These are phyloP conservation scores for Ectemnius continuus DNA, from an alignment of 2,888 invertebrate species.

Conservation along the genomic window DNA sequence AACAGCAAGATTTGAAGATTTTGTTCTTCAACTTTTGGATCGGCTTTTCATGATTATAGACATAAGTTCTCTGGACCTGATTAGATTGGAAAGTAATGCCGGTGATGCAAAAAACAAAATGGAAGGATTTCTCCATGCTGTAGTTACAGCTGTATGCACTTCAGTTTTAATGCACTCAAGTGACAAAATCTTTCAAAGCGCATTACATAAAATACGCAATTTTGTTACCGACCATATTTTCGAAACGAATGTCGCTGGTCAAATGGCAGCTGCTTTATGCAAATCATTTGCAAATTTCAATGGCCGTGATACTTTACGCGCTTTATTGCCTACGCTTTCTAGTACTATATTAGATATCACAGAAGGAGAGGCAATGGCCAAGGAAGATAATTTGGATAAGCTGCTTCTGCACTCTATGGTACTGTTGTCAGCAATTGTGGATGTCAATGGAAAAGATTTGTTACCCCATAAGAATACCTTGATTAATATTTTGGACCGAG, in stretches of 20 bases:
- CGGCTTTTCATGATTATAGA: conserved; percentile 86
- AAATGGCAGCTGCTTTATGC: conserved; percentile 87
- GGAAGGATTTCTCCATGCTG: conserved; percentile 86
- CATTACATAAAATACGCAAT: conserved; percentile 86
- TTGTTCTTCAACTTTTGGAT: conserved; percentile 91
- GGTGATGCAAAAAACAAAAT: conserved; percentile 82
- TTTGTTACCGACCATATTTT: conserved; percentile 88
- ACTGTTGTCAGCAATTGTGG: conserved; percentile 85
- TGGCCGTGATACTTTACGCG: conserved; percentile 84
- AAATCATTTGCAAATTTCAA: conserved; percentile 84
- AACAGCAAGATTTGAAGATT: conserved; percentile 93
- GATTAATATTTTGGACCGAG: conserved; percentile 84
- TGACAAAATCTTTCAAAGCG: conserved; percentile 81
- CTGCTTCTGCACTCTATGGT: conserved; percentile 88
- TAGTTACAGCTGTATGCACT: conserved; percentile 84
- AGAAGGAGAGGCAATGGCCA: conserved; percentile 83
- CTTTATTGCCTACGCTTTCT: conserved; percentile 86
- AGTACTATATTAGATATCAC: conserved; percentile 81
- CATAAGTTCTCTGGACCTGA: conserved; percentile 84
- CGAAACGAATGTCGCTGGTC: conserved; percentile 91
- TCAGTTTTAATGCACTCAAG: conserved; percentile 86
- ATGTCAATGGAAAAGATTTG: conserved; percentile 83
- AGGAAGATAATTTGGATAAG: conserved; percentile 88
- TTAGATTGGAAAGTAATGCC: conserved; percentile 80
- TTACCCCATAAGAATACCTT: conserved; percentile 84